Percentiles rank a stretch among this genome's conserved stretches.
phyloP scores from a whole-genome alignment of 2,888 invertebrate genomes.

The Dioctria linearis region DNA sequence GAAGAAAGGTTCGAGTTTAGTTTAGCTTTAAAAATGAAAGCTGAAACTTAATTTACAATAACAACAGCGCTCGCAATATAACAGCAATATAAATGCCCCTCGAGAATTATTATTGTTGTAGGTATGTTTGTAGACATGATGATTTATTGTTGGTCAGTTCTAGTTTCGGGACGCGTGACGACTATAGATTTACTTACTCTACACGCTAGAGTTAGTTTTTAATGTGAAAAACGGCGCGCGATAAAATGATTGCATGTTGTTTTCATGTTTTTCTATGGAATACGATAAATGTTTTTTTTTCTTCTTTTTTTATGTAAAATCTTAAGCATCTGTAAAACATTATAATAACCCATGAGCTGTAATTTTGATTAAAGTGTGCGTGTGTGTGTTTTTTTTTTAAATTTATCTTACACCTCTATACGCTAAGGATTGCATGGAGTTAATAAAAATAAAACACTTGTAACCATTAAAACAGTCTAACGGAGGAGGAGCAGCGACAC shows the following conservation, averaged over 20 bases:
- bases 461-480: no score
- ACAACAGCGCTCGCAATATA: background rate
- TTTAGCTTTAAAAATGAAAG: conserved; percentile 20
- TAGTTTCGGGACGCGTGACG: background rate
- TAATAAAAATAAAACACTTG: no score
- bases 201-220: background rate
- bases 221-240: background rate
- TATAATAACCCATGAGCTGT: no score
- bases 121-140: conserved; percentile 2
- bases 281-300: no score
- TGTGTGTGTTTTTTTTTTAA: no score
- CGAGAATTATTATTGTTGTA: background rate
- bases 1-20: background rate
- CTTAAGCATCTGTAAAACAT: no score
- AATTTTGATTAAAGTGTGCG: no score
- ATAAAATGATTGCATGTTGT: background rate
- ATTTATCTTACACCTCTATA: no score
- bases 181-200: background rate
- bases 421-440: no score
- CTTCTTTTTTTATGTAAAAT: no score
- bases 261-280: no score
- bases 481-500: no score
- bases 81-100: background rate
- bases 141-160: conserved; percentile 17
- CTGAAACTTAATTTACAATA: conserved; percentile 33